These are phyloP conservation scores for Ectemnius continuus DNA, from an alignment of 2,888 invertebrate species.

Conservation along the genomic window DNA sequence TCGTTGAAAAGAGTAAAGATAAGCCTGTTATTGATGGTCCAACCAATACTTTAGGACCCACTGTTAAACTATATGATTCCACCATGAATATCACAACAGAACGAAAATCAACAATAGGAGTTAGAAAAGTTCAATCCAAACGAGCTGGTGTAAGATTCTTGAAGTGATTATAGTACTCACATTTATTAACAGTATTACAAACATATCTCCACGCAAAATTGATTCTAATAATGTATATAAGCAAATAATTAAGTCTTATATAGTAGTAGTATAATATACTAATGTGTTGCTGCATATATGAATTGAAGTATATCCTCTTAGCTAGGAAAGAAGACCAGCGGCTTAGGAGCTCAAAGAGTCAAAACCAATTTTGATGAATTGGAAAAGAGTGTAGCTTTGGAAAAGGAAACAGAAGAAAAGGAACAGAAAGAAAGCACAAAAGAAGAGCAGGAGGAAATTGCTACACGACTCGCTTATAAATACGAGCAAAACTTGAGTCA, in stretches of 20 bases:
- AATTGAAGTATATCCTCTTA: constrained; percentile 68
- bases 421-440: constrained; percentile 78
- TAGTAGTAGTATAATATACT: no score
- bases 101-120: constrained; percentile 86
- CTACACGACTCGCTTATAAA: constrained; percentile 85
- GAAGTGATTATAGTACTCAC: no score
- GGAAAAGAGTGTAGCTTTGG: constrained; percentile 92
- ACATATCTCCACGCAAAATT: background rate
- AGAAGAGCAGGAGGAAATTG: constrained; percentile 85
- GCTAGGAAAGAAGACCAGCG: constrained; percentile 91
- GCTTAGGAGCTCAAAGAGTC: constrained; percentile 96
- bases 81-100: constrained; percentile 59
- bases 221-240: background rate
- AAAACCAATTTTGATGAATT: constrained; percentile 96
- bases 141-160: constrained; percentile 82
- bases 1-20: constrained; percentile 28
- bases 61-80: constrained; percentile 69
- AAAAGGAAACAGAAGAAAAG: constrained; percentile 69
- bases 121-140: constrained; percentile 84
- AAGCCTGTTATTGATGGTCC: constrained; percentile 37
- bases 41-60: constrained; percentile 64
- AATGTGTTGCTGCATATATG: background rate
- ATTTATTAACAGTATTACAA: background rate
- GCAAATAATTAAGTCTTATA: no score
- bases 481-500: constrained; percentile 84